A percentile compares a stretch with the other conserved stretches of the same genome.
phyloP scores from a whole-genome alignment of 2,888 invertebrate genomes.

The Eupithecia vulgata region DNA sequence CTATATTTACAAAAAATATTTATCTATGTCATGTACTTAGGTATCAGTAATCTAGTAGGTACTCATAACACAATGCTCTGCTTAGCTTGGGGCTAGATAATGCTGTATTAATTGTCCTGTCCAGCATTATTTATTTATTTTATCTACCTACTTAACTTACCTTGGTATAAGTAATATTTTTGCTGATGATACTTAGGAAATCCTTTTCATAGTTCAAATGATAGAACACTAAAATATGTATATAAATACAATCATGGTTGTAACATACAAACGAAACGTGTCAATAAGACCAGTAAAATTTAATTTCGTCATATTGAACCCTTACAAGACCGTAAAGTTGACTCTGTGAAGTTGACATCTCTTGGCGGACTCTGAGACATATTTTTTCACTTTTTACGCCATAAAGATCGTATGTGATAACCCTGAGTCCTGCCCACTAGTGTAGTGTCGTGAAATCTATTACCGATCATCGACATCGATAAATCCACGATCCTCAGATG shows the following conservation, averaged over 20 bases:
- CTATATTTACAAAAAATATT: no score
- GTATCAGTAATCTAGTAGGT: no score
- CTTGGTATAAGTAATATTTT: no score
- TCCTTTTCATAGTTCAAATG: background rate
- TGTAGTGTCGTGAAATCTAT: slow-evolving; percentile 65
- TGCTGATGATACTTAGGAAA: background rate
- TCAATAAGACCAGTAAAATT: slow-evolving; percentile 63
- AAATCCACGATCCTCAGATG: slow-evolving; percentile 63
- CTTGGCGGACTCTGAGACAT: slow-evolving; percentile 58
- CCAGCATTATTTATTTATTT: no score
- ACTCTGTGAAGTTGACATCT: slow-evolving; percentile 24
- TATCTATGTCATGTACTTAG: no score
- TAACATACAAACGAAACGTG: slow-evolving; percentile 46
- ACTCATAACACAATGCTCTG: no score
- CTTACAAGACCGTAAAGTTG: slow-evolving; percentile 58
- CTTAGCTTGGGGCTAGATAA: no score
- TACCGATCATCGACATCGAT: slow-evolving; percentile 71
- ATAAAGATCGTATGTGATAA: slow-evolving; percentile 77
- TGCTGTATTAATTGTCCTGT: no score
- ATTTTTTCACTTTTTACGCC: slow-evolving; percentile 61
- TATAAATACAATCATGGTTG: slow-evolving; percentile 15
- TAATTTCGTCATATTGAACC: slow-evolving; percentile 69
- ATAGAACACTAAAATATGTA: background rate
- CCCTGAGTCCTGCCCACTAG: slow-evolving; percentile 61
- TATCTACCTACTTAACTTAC: no score